phyloP scores from a whole-genome alignment of 23 tunicate species.

The Halocynthia roretzi region DNA sequence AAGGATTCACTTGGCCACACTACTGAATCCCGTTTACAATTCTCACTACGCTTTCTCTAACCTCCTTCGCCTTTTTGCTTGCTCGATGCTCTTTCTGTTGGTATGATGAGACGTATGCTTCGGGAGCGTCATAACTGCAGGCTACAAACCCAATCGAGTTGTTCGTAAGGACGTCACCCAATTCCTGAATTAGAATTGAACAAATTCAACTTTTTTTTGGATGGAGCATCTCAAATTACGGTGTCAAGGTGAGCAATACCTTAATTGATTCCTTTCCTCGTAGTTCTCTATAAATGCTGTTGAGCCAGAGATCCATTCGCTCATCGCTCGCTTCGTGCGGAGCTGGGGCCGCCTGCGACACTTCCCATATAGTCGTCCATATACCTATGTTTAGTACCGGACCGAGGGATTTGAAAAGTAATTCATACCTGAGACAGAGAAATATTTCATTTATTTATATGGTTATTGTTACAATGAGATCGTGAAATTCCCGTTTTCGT shows the following conservation, averaged over 20 bases:
- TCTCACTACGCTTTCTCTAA: neutral
- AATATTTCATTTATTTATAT: neutral
- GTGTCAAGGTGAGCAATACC: constrained; percentile 12
- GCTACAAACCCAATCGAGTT: constrained; percentile 5
- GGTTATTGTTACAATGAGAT: neutral
- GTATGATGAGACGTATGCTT: constrained; percentile 5
- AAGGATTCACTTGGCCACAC: too few species aligned
- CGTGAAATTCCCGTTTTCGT: too few species aligned
- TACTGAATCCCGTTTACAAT: too few species aligned
- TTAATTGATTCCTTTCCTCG: constrained; percentile 21
- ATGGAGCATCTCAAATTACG: neutral
- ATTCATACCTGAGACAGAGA: constrained; percentile 23
- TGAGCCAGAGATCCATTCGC: constrained; percentile 58
- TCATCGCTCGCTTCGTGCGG: constrained; percentile 63
- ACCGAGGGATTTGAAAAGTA: constrained; percentile 33
- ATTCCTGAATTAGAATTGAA: constrained; percentile 7
- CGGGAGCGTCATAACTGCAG: neutral
- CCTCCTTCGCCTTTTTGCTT: constrained; percentile 17
- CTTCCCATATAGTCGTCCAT: constrained; percentile 75
- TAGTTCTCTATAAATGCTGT: constrained; percentile 42
- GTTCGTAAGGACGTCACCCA: neutral
- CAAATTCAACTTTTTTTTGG: neutral
- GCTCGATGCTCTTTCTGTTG: constrained; percentile 17
- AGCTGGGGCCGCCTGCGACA: constrained; percentile 76
- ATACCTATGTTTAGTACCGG: constrained; percentile 42